Conservation (phyloP, 2,888 invertebrate species). For the Aphodius sticticus region DNA sequence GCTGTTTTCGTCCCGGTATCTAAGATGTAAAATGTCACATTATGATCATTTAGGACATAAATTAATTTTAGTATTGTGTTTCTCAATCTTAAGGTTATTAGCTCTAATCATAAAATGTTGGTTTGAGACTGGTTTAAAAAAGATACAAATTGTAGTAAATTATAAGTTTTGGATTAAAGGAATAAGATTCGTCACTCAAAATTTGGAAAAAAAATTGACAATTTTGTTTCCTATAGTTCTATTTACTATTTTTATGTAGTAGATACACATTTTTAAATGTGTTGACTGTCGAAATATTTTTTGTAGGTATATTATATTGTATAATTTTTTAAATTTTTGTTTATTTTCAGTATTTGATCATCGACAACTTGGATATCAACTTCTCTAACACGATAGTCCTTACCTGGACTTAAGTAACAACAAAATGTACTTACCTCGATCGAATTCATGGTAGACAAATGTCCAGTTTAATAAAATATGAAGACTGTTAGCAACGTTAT, state of each 20-base stretch:
- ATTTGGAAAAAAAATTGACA: no score
- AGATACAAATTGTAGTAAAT: no score
- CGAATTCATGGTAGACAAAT: conserved; percentile 4
- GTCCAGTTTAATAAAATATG: conserved; percentile 5
- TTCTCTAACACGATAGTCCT: conserved; percentile 51
- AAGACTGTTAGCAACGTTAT: background rate
- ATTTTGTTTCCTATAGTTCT: no score
- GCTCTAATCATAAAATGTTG: no score
- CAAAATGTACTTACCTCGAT: background rate
- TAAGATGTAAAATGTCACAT: no score
- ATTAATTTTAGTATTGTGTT: no score
- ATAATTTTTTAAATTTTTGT: conserved; percentile 6
- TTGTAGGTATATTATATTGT: conserved; percentile 4
- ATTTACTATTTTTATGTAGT: background rate
- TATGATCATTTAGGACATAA: no score
- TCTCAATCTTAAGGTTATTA: no score
- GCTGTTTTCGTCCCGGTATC: no score
- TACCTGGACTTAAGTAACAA: conserved; percentile 50
- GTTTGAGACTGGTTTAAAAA: no score
- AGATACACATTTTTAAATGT: background rate
- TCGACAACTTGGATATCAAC: conserved; percentile 53
- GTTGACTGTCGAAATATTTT: background rate
- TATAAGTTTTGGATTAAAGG: no score
- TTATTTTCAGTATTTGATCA: conserved; percentile 52
- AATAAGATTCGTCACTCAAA: no score